These are phyloP conservation scores for Chiloscyllium punctatum DNA, from an alignment of 2,797 vertebrate species.

Conservation along the genomic window DNA sequence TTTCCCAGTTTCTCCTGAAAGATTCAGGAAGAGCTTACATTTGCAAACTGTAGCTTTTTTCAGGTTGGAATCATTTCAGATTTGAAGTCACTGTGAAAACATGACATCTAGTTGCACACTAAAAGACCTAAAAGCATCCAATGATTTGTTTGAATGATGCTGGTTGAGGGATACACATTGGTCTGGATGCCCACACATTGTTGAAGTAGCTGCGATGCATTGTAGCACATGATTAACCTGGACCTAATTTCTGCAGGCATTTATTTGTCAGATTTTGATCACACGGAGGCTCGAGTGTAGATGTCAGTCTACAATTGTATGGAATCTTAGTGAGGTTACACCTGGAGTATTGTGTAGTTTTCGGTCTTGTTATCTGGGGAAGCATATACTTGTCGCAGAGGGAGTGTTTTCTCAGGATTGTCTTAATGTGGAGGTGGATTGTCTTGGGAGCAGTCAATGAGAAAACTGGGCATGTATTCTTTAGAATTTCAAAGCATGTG, in stretches of 20 bases:
- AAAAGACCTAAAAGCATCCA: neutral
- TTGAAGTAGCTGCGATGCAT: neutral
- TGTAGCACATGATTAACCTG: neutral
- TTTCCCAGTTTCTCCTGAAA: neutral
- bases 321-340: no score
- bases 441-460: no score
- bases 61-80: neutral
- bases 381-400: no score
- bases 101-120: neutral
- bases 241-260: no score
- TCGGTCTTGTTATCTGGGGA: no score
- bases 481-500: no score
- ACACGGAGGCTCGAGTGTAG: neutral
- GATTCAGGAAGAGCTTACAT: neutral
- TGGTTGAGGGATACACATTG: neutral
- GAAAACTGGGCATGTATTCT: no score
- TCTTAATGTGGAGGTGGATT: no score
- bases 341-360: no score
- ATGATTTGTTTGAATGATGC: neutral
- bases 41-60: neutral
- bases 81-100: neutral
- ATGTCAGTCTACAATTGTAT: no score
- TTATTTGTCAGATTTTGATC: neutral
- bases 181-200: neutral
- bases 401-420: no score